Evolutionary conservation across 2,888 invertebrate species (phyloP), one percentile per base, ranked within the genome.

Genomic region (Mesorhabditis belari): DNA sequence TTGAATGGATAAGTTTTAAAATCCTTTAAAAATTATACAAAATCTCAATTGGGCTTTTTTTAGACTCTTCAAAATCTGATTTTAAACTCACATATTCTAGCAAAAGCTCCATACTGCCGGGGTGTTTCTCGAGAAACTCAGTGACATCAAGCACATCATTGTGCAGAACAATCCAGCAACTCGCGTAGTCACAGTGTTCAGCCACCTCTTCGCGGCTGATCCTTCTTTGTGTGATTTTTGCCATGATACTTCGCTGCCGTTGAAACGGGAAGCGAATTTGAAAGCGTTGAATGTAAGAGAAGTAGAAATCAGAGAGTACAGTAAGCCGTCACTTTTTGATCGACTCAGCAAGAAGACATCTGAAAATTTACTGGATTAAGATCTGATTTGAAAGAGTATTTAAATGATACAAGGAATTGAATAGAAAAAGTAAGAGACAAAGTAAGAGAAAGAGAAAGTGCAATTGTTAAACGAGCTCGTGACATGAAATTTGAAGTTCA

Each of bases 71-170:
- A 35, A n/a, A 53, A 53, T n/a, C 21, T 9, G 24, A 24, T 49
- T 12, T 27, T 21, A n/a, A 62, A 69, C 71, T 69, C 61, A 73
- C 73, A 57, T 64, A 71, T 70, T 73, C 73, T 49, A 73, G 60
- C 57, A 73, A 66, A 35, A 73, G 67, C 65, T 73, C 73, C 56
- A 65, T 63, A 55, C 71, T 64, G 29, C 71, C 73, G 55, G 71
- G 73, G 57, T 73, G 73, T 27, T 63, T 57, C 53, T 70, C 62
- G 50, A 71, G 60, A 61, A 73, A 73, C 52, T 65, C 58, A 28
- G 73, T 73, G 54, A 73, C 58, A 61, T 73, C 73, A 64, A 66
- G 70, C 25, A 73, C 71, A 49, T 60, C 56, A 28, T 73, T 65
- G 35, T 70, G 64, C 51, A 71, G 64, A 54, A 71, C 66, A 52